Percentiles rank a stretch among this genome's conserved stretches.
phyloP scores from a whole-genome alignment of 2,888 invertebrate species.

The Dioctria linearis region DNA sequence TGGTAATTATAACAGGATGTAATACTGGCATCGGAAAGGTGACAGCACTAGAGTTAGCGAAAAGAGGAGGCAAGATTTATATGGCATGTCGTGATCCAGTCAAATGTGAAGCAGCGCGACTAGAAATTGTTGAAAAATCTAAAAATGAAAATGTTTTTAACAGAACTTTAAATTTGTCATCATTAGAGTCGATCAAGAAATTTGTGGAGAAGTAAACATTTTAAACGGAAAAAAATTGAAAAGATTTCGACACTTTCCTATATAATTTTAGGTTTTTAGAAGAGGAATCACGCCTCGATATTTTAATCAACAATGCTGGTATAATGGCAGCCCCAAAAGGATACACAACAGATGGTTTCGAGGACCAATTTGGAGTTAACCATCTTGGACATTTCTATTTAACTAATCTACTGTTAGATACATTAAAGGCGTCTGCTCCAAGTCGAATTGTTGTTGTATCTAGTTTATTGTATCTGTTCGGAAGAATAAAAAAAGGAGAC shows the following conservation, averaged over 20 bases:
- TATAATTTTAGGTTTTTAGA: slow-evolving; percentile 28
- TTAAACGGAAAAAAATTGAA: not conserved
- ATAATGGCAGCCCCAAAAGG: slow-evolving; percentile 65
- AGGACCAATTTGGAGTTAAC: slow-evolving; percentile 73
- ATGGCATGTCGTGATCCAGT: slow-evolving; percentile 44
- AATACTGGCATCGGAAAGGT: slow-evolving; percentile 84
- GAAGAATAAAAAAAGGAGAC: slow-evolving; percentile 77
- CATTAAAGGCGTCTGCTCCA: slow-evolving; percentile 73
- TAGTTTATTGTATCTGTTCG: slow-evolving; percentile 78
- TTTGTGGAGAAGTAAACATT: slow-evolving; percentile 70
- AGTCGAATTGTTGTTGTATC: slow-evolving; percentile 82
- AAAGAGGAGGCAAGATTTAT: slow-evolving; percentile 75
- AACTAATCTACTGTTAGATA: slow-evolving; percentile 72
- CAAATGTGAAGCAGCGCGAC: slow-evolving; percentile 68
- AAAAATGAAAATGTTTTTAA: slow-evolving; percentile 80
- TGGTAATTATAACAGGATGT: slow-evolving; percentile 81
- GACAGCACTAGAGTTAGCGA: slow-evolving; percentile 78
- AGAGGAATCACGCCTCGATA: slow-evolving; percentile 45
- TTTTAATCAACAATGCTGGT: slow-evolving; percentile 60
- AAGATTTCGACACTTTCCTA: not conserved
- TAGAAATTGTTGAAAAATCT: slow-evolving; percentile 79
- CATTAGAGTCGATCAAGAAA: slow-evolving; percentile 71
- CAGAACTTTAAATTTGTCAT: slow-evolving; percentile 68
- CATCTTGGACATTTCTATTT: slow-evolving; percentile 74
- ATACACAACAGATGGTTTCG: slow-evolving; percentile 71